Evolutionary conservation across 2,797 vertebrate species (phyloP).

Genomic region (Notoglanidium macrostoma): DNA sequence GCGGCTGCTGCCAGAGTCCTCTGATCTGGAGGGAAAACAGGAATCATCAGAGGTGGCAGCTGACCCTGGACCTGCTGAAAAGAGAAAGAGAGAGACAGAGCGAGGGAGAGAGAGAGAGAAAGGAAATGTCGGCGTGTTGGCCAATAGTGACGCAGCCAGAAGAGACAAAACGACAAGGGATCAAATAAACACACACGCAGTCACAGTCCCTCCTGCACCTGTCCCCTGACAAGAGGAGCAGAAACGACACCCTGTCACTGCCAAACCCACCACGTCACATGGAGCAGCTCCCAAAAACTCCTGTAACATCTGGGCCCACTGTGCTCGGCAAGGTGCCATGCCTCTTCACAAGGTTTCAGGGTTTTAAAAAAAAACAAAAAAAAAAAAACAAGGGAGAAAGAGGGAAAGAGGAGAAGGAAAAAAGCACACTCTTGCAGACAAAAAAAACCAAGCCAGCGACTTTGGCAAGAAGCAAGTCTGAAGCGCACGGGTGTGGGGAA

Average conservation of each 20-base stretch:
- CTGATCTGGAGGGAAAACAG: constrained; percentile 97
- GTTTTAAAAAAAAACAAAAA: constrained; percentile 28
- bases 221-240: constrained; percentile 41
- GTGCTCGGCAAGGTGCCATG: constrained; percentile 84
- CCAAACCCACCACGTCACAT: constrained; percentile 61
- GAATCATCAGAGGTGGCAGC: constrained; percentile 97
- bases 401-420: constrained; percentile 71
- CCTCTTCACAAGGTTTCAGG: constrained; percentile 93
- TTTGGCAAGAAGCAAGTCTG: constrained; percentile 90
- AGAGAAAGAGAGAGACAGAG: constrained; percentile 66
- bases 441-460: constrained; percentile 79
- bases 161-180: constrained; percentile 24
- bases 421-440: constrained; percentile 31
- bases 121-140: constrained; percentile 34
- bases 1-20: constrained; percentile 93
- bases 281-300: constrained; percentile 64
- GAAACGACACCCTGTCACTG: constrained; percentile 45
- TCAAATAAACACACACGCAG: constrained; percentile 30
- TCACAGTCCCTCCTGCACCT: constrained; percentile 31
- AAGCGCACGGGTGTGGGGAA: constrained; percentile 86
- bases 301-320: constrained; percentile 84
- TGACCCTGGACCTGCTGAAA: constrained; percentile 98
- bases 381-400: constrained; percentile 71
- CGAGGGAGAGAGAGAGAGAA: constrained; percentile 12
- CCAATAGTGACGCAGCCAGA: constrained; percentile 20